Evolutionary conservation across 1,140 invertebrate species (phyloP).

Genomic region (Megalonaias nervosa): DNA sequence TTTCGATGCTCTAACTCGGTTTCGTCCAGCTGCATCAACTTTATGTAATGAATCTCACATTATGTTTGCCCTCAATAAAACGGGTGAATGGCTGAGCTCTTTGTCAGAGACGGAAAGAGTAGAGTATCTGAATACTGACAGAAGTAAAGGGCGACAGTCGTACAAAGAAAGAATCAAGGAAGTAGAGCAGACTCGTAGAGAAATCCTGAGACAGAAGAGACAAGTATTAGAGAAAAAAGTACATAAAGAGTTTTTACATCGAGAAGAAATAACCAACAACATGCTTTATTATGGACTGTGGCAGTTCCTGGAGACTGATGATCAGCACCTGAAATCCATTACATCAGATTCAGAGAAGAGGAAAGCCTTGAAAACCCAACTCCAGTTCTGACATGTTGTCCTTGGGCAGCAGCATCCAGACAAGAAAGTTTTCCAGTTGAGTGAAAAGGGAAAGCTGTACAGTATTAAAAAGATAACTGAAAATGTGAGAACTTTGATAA

Average conservation of each 20-base stretch:
- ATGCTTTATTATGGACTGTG: slow-evolving; percentile 33
- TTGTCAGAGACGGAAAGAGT: background rate
- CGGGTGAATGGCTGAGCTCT: slow-evolving; percentile 11
- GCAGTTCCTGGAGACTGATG: slow-evolving; percentile 19
- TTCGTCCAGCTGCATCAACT: slow-evolving; percentile 6
- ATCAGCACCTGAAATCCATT: background rate
- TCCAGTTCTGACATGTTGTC: slow-evolving; percentile 29
- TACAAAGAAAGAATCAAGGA: slow-evolving; percentile 8
- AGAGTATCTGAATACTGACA: background rate
- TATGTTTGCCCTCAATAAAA: slow-evolving; percentile 34
- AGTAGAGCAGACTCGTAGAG: background rate
- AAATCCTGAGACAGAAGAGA: slow-evolving; percentile 15
- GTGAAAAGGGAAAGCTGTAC: background rate
- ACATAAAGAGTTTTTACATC: slow-evolving; percentile 7
- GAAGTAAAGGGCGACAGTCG: background rate
- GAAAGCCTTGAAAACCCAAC: slow-evolving; percentile 29
- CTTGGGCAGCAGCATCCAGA: slow-evolving; percentile 25
- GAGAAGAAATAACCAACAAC: slow-evolving; percentile 21
- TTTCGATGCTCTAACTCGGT: slow-evolving; percentile 21
- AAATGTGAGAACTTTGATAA: slow-evolving; percentile 16
- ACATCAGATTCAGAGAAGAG: slow-evolving; percentile 19
- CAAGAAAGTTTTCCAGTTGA: slow-evolving; percentile 14
- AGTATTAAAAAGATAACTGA: slow-evolving; percentile 2
- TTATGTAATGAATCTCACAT: slow-evolving; percentile 20
- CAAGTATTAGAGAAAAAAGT: slow-evolving; percentile 14